Conservation (phyloP, 64 coral and sea anemone genomes). For the Montipora foliosa region DNA sequence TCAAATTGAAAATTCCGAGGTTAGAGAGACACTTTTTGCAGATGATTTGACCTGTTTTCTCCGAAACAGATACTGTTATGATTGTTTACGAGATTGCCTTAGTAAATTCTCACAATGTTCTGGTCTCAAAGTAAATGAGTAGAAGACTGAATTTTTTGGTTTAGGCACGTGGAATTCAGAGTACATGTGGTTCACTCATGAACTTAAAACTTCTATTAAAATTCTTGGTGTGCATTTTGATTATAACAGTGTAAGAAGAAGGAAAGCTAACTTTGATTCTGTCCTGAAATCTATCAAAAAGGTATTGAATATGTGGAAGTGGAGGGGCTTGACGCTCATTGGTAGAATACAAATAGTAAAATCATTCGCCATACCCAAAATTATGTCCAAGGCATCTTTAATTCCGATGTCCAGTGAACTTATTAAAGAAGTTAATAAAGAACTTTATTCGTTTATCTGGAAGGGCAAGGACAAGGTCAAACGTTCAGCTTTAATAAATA, state of each 20-base stretch:
- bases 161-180: neutral
- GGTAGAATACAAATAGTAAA: too few relatives aligned
- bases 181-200: neutral
- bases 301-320: too few relatives aligned
- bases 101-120: neutral
- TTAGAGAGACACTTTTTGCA: neutral
- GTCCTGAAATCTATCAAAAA: neutral
- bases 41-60: constrained; percentile 10
- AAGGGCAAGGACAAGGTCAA: too few relatives aligned
- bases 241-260: neutral
- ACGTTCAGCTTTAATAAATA: too few relatives aligned
- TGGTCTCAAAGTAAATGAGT: constrained; percentile 38
- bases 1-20: neutral
- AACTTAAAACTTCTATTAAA: neutral
- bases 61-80: neutral
- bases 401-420: too few relatives aligned
- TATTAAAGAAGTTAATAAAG: too few relatives aligned
- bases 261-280: neutral
- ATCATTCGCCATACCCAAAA: too few relatives aligned
- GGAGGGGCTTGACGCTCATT: too few relatives aligned
- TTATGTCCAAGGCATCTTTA: too few relatives aligned
- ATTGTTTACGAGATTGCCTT: neutral
- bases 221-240: neutral
- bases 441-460: too few relatives aligned
- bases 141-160: constrained; percentile 37